Evolutionary conservation across 1,140 invertebrate genomes (phyloP), one percentile per base, ranked within the genome.

Genomic region (Goniozus legneri): DNA sequence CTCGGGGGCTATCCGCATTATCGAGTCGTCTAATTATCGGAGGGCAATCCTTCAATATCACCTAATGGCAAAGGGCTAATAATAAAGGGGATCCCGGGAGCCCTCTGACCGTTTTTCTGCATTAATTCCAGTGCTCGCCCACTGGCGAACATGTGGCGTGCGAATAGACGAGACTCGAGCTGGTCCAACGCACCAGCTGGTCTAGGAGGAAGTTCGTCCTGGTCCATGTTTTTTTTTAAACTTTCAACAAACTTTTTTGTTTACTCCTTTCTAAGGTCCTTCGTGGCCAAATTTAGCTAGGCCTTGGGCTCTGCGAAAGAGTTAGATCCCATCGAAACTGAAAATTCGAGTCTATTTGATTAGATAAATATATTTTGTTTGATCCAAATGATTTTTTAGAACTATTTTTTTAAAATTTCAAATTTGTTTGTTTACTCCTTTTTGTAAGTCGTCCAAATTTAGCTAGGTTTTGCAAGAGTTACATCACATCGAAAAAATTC

Each of bases 141-240:
- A 57, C 33, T 43, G 56, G 43, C 52, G 40, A 66, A 64, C 64
- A 66, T 66, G 62, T 66, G 64, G 64, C 42, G 58, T 66, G 64
- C 64, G 64, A 66, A 66, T 64, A 63, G 60, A 59, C 27, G 33
- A 50, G 43, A 54, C 37, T 46, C 47, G 53, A 34, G 37, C 35
- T 20, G 35, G 15, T 15, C 44, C 49, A 51, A 44, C 48, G 37
- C 60, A 57, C 62, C 64, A 66, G 62, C 62, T 66, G 64, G 55
- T 64, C 56, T 64, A 66, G 62, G 53, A 64, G 44, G 44, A 60
- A 57, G 58, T 44, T 56, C 38, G 52, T 54, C 37, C 10, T 27
- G 42, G 36, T 51, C 39, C 56, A 40, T 47, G 45, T 52, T 42
- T 52, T 54, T 56, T 49, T 16, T 52, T 40, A 34, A 41, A 44